Base-by-base conservation (phyloP, 2,797 vertebrate species). In the Craterocephalus amniculus region DNA sequence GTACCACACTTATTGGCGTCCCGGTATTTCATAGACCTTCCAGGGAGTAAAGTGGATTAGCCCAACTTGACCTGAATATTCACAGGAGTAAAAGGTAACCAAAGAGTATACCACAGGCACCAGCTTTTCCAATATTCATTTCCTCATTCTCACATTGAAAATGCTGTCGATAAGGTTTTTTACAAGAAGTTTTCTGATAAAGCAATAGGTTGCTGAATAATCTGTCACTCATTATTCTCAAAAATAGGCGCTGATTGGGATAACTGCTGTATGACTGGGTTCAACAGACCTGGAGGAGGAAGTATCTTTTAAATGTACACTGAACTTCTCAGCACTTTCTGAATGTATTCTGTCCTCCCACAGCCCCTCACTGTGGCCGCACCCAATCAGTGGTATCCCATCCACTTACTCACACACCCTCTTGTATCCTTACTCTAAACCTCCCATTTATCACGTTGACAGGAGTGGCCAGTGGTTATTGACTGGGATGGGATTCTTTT, bases 361-460 rank as follows among this genome's bases (percentile, higher is more conserved):
- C 86, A 62, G 56, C 43, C 49, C 38, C 60, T 72, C 4, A 22
- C 71, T 58, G 56, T 7, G 74, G 77, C 88, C 81, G 61, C 86
- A 79, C 80, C 84, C 91, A 86, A 81, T 86, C 81, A 83, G 72
- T 55, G 72, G 78, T 66, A 12, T 80, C 87, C 78, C 58, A 63
- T 80, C 70, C 83, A 76, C 73, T 86, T 74, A 80, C 35, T 66
- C 81, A 85, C 80, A 88, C 87, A 70, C 83, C 82, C 84, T 79
- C 81, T 79, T 62, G 70, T 74, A 67, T 87, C 80, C 72, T 70
- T 11, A 27, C 49, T 11, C 61, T 67, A 65, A 91, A 84, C 86
- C 83, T 87, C 76, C 70, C 86, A 91, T 94, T 84, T 43, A 86
- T 93, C 90, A 89, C 79, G 32, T 40, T 89, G 90, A 93, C 90